phyloP scores from a whole-genome alignment of 2,888 invertebrate species.

The Hypercompe scribonia region DNA sequence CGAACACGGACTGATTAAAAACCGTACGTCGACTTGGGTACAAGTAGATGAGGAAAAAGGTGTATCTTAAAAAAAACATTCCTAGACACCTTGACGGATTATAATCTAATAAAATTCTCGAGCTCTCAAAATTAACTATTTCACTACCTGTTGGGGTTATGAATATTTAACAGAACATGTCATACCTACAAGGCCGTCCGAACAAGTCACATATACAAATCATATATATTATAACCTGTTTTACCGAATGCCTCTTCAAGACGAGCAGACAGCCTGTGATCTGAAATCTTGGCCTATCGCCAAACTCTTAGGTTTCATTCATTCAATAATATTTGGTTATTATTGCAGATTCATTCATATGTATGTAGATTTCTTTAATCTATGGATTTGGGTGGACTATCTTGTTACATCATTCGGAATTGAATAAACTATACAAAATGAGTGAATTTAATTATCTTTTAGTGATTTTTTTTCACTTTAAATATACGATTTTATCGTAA shows the following conservation, averaged over 20 bases:
- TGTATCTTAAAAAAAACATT: too few relatives aligned
- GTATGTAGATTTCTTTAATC: slow-evolving; percentile 4
- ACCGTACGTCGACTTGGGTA: too few relatives aligned
- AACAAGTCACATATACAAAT: slow-evolving; percentile 11
- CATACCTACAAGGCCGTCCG: slow-evolving; percentile 9
- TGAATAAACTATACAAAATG: neutral
- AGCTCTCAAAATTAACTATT: neutral
- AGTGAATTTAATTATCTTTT: neutral
- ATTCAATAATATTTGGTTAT: neutral
- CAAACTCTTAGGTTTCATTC: neutral
- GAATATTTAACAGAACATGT: neutral
- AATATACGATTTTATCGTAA: neutral
- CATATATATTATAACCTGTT: slow-evolving; percentile 12
- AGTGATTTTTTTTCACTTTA: neutral
- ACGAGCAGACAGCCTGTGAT: neutral
- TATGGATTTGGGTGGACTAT: neutral
- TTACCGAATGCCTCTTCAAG: neutral
- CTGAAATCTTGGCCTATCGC: neutral
- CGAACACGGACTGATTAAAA: too few relatives aligned
- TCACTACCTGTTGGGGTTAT: neutral
- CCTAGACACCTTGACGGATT: too few relatives aligned
- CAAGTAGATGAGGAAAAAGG: too few relatives aligned
- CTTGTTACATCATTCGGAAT: neutral
- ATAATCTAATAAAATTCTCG: too few relatives aligned
- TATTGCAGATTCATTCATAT: slow-evolving; percentile 10